These are phyloP conservation scores for Drosophila subobscura DNA, from an alignment of 1,140 invertebrate species.

Conservation along the genomic window DNA sequence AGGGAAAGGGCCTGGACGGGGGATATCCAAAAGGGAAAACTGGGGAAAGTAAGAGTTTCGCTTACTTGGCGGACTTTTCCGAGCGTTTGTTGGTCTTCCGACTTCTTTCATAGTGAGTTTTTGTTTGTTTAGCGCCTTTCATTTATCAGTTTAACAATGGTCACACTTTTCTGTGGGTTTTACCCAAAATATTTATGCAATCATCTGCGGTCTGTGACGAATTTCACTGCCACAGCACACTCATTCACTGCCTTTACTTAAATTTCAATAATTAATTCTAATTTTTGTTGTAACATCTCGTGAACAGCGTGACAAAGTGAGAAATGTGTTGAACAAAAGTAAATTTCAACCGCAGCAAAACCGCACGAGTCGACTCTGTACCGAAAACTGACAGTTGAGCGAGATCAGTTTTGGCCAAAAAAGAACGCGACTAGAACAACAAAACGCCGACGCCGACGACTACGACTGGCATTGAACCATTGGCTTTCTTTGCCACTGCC, in stretches of 20 bases:
- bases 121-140: constrained; percentile 70
- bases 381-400: constrained; percentile 81
- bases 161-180: constrained; percentile 23
- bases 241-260: constrained; percentile 2
- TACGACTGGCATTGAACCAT: constrained; percentile 77
- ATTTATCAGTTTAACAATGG: constrained; percentile 43
- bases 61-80: constrained; percentile 77
- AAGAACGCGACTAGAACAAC: constrained; percentile 72
- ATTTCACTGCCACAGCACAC: constrained; percentile 15
- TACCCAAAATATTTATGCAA: constrained; percentile 30
- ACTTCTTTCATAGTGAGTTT: constrained; percentile 75
- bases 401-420: constrained; percentile 82
- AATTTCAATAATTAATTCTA: constrained; percentile 46
- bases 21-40: neutral
- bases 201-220: constrained; percentile 8
- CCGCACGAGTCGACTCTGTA: constrained; percentile 75
- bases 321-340: constrained; percentile 63
- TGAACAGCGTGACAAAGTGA: constrained; percentile 53
- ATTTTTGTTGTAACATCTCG: constrained; percentile 15
- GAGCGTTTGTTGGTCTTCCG: constrained; percentile 75
- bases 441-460: constrained; percentile 72
- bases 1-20: neutral
- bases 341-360: constrained; percentile 58
- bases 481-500: too few species aligned
- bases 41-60: neutral